Percentiles rank a stretch among this genome's conserved stretches.
Conservation (phyloP, 2,113 vertebrate genomes). For the Pholis gunnellus region DNA sequence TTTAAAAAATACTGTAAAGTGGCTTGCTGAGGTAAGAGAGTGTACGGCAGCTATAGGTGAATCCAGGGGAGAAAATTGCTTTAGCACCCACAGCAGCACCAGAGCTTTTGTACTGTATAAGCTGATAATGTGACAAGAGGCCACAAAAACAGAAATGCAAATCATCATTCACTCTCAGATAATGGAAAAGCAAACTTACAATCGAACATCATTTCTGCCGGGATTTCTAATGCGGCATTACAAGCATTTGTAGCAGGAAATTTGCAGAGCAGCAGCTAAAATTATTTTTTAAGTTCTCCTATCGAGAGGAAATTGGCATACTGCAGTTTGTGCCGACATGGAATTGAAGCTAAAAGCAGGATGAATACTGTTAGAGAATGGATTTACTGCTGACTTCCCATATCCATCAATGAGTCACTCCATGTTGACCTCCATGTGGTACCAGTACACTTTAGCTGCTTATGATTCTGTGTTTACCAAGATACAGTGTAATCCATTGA, state of each 20-base stretch:
- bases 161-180: conserved; percentile 57
- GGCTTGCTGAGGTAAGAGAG: conserved; percentile 34
- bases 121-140: conserved; percentile 64
- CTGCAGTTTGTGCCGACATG: conserved; percentile 5
- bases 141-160: conserved; percentile 46
- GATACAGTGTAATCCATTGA: not conserved
- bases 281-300: conserved; percentile 14
- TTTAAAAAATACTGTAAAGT: conserved; percentile 43
- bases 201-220: conserved; percentile 46
- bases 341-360: conserved; percentile 33
- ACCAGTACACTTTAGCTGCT: not conserved
- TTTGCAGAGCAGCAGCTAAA: conserved; percentile 29
- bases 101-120: conserved; percentile 52
- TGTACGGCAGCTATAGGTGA: conserved; percentile 55
- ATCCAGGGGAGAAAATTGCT: conserved; percentile 55
- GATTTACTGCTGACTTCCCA: not conserved
- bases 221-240: conserved; percentile 39
- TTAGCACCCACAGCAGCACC: conserved; percentile 41
- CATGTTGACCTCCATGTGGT: not conserved
- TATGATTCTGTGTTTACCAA: not conserved
- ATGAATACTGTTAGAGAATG: conserved; percentile 15
- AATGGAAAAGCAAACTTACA: conserved; percentile 62
- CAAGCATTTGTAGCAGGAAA: conserved; percentile 35
- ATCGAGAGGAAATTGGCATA: conserved; percentile 20
- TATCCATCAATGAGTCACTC: not conserved